A percentile compares a stretch with the other conserved stretches of the same genome.
Conservation (phyloP, 2,113 vertebrate genomes). For the Nyctereutes procyonoides region DNA sequence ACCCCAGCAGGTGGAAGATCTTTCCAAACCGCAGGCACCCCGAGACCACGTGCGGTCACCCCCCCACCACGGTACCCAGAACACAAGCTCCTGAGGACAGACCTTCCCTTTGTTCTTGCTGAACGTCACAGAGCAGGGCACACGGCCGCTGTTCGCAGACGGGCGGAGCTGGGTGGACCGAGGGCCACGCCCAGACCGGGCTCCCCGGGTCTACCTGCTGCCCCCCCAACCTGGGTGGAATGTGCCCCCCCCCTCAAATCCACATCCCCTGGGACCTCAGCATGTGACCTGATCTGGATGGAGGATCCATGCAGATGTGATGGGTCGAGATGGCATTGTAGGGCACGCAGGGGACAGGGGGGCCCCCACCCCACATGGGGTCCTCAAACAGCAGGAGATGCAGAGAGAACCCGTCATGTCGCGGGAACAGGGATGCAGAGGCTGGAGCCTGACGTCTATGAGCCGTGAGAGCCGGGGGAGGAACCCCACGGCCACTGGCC, state of each 20-base stretch:
- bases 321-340: rapidly evolving
- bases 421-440: no score
- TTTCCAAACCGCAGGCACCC: neutral
- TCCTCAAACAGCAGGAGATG: neutral
- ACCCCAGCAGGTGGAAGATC: neutral
- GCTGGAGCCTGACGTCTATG: neutral
- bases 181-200: neutral
- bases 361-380: neutral
- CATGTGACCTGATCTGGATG: neutral
- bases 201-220: neutral
- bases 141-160: rapidly evolving
- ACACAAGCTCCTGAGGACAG: neutral
- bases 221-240: rapidly evolving
- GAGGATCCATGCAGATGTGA: rapidly evolving
- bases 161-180: neutral
- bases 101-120: neutral
- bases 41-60: rapidly evolving
- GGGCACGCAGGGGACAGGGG: neutral
- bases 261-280: neutral
- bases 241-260: no score
- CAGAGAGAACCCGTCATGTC: no score
- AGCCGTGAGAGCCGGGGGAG: neutral
- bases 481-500: neutral
- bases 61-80: neutral
- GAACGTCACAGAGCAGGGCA: neutral